Base-by-base conservation (phyloP, 1,140 invertebrate species). In the Drosophila suzukii region DNA sequence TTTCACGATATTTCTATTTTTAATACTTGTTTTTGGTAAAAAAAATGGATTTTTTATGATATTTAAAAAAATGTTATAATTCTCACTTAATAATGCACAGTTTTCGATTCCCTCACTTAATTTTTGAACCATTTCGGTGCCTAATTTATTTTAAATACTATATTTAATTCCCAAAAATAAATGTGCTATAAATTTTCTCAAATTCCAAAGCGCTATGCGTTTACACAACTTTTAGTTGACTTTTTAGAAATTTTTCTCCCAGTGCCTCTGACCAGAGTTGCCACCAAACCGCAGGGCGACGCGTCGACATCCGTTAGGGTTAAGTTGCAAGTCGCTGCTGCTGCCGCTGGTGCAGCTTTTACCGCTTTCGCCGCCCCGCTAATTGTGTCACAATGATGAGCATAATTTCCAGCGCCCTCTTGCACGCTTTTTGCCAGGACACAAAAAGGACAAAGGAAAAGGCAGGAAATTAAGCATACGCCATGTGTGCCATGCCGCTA, bases 341-440 rank as follows among this genome's bases (percentile, higher is more conserved):
- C 24, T 20, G 46, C 24, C 10, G 17, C 39, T 34, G 12, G 12
- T 36, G 55, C 39, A 58, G 65, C 49, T 57, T 47, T 20, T 59
- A 20, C 46, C 27, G 55, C 63, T 55, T 39, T 17, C 51, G 49
- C 62, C 53, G 55, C 56, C 50, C 67, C 67, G 66, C 72, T 88
- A 88, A 88, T 88, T 88, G 83, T 88, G 83, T 88, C 83, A 88
- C 83, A 88, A 88, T 88, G 83, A 88, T 88, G 83, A 88, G 83
- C 84, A 86, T 83, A 88, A 88, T 86, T 88, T 84, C 38, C 80
- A 71, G 65, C 24, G 62, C 66, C 38, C 46, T 39, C 46, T 3
- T n/a, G 61, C 78, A 61, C 75, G 72, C 76, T 75, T 75, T 76
- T 43, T 34, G 41, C 63, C 72, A 36, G 66, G 59, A 62, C 65